Evolutionary conservation across 2,888 invertebrate genomes (phyloP), one percentile per base, ranked within the genome.

Genomic region (Lamellibrachia satsuma): DNA sequence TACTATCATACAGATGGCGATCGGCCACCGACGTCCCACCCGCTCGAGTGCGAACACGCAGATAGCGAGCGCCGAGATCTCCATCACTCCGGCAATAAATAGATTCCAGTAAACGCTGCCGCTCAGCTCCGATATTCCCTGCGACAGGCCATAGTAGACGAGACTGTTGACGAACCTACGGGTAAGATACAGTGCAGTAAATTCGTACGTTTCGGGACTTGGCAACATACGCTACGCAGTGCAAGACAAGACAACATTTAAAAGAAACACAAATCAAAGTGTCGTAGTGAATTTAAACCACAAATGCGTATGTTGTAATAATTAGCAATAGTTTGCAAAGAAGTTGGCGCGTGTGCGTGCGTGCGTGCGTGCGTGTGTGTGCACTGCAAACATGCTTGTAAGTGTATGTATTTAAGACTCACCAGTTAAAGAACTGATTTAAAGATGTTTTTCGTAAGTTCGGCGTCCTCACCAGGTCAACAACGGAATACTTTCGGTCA

Each of bases 381-480:
- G 60, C 1, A 22, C 22, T 4, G 11, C 15, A 22, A 90, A 15
- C 1, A 22, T 22, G 15, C 1, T 90, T 22, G 55, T 55, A 55
- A 7, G 55, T 3, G 55, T 9, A 9, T 55, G 60, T 6, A n/a
- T 11, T 15, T 91, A 3, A 15, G 4, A 52, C 91, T 93, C 57
- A 94, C 94, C 94, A 94, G 75, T 93, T 93, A 92, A 93, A 93
- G 52, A 92, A 93, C 15, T 92, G 51, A 92, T 93, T 93, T 52
- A 93, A 27, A 7, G 93, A 52, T 51, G 39, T 91, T 51, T 91
- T 90, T 27, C 93, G n/a, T 60, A 93, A 57, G 90, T 93, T 93
- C 27, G 93, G 93, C 8, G 93, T 93, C 52, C 91, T 75, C 7
- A 94, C 94, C 22, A 95, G 92, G 51, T 93, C 92, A 7, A 93